Percentiles rank a stretch among this genome's conserved stretches.
Conservation (phyloP, 2,888 invertebrate species). For the Zygaena filipendulae region DNA sequence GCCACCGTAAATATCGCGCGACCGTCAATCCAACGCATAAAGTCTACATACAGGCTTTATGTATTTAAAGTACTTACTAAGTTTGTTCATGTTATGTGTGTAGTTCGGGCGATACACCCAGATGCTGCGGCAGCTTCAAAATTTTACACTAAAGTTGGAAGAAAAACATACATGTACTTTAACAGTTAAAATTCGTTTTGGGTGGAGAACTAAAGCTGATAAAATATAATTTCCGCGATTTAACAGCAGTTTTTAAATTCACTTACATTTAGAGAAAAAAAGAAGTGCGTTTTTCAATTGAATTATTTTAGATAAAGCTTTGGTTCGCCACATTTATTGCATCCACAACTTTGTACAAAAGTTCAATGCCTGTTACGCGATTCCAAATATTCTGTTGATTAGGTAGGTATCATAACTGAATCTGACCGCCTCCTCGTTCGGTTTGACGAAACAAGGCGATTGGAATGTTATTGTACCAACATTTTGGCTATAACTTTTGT, state of each 20-base stretch:
- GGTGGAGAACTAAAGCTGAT: slow-evolving; percentile 21
- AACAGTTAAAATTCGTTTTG: slow-evolving; percentile 17
- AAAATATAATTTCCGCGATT: neutral
- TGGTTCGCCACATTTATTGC: slow-evolving; percentile 22
- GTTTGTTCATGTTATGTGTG: slow-evolving; percentile 39
- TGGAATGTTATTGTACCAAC: no score
- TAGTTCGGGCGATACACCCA: slow-evolving; percentile 31
- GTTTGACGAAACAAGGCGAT: no score
- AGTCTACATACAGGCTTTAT: no score
- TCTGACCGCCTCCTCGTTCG: no score
- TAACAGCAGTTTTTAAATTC: neutral
- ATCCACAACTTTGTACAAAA: slow-evolving; percentile 57
- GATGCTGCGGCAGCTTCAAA: slow-evolving; percentile 33
- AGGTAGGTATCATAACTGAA: no score
- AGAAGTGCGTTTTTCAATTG: no score
- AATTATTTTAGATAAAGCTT: slow-evolving; percentile 12
- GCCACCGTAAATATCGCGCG: no score
- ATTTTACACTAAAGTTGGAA: slow-evolving; percentile 44
- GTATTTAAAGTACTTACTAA: slow-evolving; percentile 47
- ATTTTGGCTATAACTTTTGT: no score
- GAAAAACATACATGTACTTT: slow-evolving; percentile 26
- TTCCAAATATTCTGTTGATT: no score
- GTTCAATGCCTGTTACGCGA: slow-evolving; percentile 46
- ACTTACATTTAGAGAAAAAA: no score
- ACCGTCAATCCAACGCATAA: no score